Conservation (phyloP, 1,140 invertebrate genomes). For the Eupeodes corollae region DNA sequence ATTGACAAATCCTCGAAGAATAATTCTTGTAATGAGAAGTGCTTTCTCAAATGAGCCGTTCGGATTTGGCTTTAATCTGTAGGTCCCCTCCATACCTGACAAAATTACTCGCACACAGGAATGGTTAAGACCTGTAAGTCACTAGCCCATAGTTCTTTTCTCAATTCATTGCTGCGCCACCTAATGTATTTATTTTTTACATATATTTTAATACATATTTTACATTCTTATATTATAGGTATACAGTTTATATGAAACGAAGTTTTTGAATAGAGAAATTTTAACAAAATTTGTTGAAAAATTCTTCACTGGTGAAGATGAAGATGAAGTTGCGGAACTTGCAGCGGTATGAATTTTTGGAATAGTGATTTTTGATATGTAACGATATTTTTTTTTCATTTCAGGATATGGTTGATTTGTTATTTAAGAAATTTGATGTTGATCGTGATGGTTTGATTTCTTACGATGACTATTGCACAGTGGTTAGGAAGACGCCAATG, state of each 20-base stretch:
- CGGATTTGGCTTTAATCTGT: too few species aligned
- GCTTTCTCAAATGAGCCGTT: too few species aligned
- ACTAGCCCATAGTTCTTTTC: too few species aligned
- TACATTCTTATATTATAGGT: slow-evolving; percentile 19
- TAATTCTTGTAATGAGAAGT: too few species aligned
- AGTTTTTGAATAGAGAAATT: slow-evolving; percentile 20
- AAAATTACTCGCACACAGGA: too few species aligned
- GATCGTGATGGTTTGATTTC: slow-evolving; percentile 70
- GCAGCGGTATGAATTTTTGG: slow-evolving; percentile 15
- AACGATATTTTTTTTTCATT: background rate
- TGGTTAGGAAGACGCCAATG: slow-evolving; percentile 52
- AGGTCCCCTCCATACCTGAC: too few species aligned
- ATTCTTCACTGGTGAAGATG: slow-evolving; percentile 27
- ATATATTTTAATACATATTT: too few species aligned
- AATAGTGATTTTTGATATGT: background rate
- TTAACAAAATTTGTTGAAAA: slow-evolving; percentile 23
- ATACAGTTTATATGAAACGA: slow-evolving; percentile 16
- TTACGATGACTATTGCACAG: slow-evolving; percentile 55
- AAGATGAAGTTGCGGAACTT: slow-evolving; percentile 28
- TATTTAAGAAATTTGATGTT: slow-evolving; percentile 63
- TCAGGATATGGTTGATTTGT: slow-evolving; percentile 68
- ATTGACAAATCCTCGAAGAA: too few species aligned
- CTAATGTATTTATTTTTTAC: too few species aligned
- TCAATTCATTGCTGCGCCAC: background rate
- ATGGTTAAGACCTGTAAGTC: too few species aligned